Evolutionary conservation across 2,888 invertebrate genomes (phyloP), one percentile per base, ranked within the genome.

Genomic region (Lasioglossum pauxillum): DNA sequence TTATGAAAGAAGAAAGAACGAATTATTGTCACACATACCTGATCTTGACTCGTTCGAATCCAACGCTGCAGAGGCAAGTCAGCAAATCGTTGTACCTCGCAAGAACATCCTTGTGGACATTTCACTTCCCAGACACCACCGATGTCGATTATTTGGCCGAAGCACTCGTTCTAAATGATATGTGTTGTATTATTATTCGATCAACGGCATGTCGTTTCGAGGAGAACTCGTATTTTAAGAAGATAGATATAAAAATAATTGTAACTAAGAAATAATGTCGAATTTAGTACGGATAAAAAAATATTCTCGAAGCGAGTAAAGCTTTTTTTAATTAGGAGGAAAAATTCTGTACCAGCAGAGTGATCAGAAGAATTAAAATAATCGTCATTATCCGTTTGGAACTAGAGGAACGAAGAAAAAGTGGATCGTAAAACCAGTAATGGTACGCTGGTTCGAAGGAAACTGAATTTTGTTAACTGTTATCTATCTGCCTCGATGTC

Each of bases 61-160:
- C 94, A 94, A 80, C 92, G 94, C n/a, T 93, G 93, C 31, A 95
- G 82, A 7, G 95, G 92, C 83, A 95, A 87, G 87, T 95, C 95
- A 16, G 87, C 87, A 81, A 94, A 95, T 82, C 90, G 90, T 31
- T 93, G 93, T 76, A 93, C 87, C 82, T 94, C 94, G 83, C 95
- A 95, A 16, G 94, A 94, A 90, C 95, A 95, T 73, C 92, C 89
- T 81, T 92, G 91, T 60, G 95, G 95, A 89, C 95, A 95, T 75
- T 91, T 89, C 44, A 90, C 89, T 80, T 93, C 94, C 95, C 95
- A 95, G 53, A 92, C 85, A 74, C 86, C 88, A 72, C 92, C 91
- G 77, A 93, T 92, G 84, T 93, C 92, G 72, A 94, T 91, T 83
- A 94, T 86, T 79, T 94, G 92, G 49, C 92, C 92, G 71, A 82